These are phyloP conservation scores for Oxytorus armatus DNA, from an alignment of 2,888 invertebrate species.

Conservation along the genomic window DNA sequence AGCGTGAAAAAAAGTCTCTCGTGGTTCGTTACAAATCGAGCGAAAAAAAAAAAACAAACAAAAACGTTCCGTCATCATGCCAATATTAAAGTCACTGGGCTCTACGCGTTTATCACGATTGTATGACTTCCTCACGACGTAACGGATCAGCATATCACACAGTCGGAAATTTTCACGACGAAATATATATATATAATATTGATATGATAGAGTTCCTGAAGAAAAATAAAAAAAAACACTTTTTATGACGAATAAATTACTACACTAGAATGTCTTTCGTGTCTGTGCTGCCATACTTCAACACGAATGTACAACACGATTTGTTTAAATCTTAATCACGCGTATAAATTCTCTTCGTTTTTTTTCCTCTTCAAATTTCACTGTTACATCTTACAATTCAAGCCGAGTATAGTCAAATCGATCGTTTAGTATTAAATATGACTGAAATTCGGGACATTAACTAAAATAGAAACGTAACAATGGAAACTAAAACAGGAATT, in stretches of 20 bases:
- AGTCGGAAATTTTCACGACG: constrained; percentile 36
- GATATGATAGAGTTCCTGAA: neutral
- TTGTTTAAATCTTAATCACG: neutral
- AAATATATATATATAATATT: constrained; percentile 31
- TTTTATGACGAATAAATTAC: constrained; percentile 53
- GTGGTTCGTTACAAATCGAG: neutral
- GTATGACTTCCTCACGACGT: constrained; percentile 54
- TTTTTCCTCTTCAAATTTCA: constrained; percentile 63
- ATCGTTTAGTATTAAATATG: too few relatives aligned
- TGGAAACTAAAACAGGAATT: too few relatives aligned
- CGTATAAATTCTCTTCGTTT: constrained; percentile 70
- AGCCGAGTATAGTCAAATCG: too few relatives aligned
- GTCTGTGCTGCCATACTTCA: constrained; percentile 78
- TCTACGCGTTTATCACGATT: constrained; percentile 48
- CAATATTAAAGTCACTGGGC: constrained; percentile 41
- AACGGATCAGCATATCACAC: constrained; percentile 37
- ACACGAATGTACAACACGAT: constrained; percentile 62
- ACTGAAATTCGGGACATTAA: too few relatives aligned
- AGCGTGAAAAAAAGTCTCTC: neutral
- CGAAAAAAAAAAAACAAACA: constrained; percentile 9
- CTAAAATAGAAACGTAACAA: too few relatives aligned
- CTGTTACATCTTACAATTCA: too few relatives aligned
- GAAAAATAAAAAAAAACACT: constrained; percentile 30
- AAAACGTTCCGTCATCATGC: constrained; percentile 29
- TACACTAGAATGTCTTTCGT: constrained; percentile 56